phyloP scores from a whole-genome alignment of 1,140 invertebrate genomes.

The Cryptotermes secundus region DNA sequence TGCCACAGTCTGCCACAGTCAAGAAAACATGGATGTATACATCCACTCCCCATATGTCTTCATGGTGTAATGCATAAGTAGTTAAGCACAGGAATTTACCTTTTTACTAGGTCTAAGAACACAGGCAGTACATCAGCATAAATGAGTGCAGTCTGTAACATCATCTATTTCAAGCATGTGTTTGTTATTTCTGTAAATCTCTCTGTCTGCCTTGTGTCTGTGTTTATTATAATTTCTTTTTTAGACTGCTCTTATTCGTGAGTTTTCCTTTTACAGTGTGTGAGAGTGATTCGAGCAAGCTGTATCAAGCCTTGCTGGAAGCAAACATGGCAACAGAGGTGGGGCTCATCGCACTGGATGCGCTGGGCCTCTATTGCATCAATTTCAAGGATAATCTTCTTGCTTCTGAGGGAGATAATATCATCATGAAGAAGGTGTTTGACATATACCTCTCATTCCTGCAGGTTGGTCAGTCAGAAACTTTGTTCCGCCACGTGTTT shows the following conservation, averaged over 20 bases:
- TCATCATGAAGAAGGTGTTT: conserved; percentile 74
- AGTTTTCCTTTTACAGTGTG: conserved; percentile 17
- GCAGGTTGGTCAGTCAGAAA: conserved; percentile 87
- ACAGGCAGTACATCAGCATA: too few relatives aligned
- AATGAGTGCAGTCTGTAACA: too few relatives aligned
- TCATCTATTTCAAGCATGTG: too few relatives aligned
- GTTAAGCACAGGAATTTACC: too few relatives aligned
- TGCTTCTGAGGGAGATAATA: conserved; percentile 68
- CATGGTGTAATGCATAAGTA: too few relatives aligned
- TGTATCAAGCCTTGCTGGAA: conserved; percentile 71
- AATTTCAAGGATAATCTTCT: conserved; percentile 73
- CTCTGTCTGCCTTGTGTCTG: too few relatives aligned
- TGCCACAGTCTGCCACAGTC: too few relatives aligned
- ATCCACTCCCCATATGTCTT: too few relatives aligned
- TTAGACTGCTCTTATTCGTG: neutral
- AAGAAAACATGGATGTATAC: too few relatives aligned
- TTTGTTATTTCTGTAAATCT: too few relatives aligned
- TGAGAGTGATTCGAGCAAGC: conserved; percentile 35
- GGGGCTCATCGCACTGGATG: conserved; percentile 82
- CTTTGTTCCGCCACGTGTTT: conserved; percentile 85
- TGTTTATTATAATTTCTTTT: neutral
- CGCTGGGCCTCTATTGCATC: conserved; percentile 79
- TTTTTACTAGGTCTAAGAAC: too few relatives aligned
- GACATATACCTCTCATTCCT: conserved; percentile 83
- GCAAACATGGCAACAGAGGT: conserved; percentile 89